phyloP scores from a whole-genome alignment of 2,113 vertebrate species.

The Sebastes schlegelii region DNA sequence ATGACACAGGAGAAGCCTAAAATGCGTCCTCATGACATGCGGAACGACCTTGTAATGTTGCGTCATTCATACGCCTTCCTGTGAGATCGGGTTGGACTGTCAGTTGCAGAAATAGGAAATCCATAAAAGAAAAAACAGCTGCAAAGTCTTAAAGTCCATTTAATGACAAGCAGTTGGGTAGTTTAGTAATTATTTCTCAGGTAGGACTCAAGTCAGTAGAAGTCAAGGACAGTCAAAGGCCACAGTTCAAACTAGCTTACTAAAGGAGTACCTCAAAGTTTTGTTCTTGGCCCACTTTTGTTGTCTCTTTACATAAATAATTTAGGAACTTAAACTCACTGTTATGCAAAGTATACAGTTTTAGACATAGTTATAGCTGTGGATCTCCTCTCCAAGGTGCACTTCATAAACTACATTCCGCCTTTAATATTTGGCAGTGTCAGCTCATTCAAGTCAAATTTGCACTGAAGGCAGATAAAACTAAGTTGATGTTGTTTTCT shows the following conservation, averaged over 20 bases:
- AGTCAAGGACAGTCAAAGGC: not conserved
- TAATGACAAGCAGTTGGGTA: not conserved
- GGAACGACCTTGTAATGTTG: too few relatives aligned
- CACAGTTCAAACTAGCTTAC: not conserved
- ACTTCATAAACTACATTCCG: not conserved
- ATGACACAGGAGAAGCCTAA: too few relatives aligned
- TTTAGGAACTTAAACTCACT: not conserved
- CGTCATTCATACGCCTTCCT: too few relatives aligned
- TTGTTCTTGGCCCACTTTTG: not conserved
- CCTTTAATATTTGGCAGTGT: slow-evolving; percentile 8
- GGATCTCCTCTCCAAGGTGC: not conserved
- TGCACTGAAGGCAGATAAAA: not conserved
- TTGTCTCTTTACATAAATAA: not conserved
- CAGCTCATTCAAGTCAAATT: not conserved
- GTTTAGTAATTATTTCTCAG: slow-evolving; percentile 15
- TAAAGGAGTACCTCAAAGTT: slow-evolving; percentile 14
- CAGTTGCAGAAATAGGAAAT: not conserved
- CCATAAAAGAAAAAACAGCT: slow-evolving; percentile 2
- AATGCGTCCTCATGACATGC: too few relatives aligned
- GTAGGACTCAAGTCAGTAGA: not conserved
- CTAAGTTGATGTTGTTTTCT: not conserved
- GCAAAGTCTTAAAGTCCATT: slow-evolving; percentile 11
- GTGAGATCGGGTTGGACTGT: not conserved
- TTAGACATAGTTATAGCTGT: not conserved
- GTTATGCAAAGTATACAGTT: not conserved